phyloP scores from a whole-genome alignment of 2,797 vertebrate species.

The Chelmon rostratus region DNA sequence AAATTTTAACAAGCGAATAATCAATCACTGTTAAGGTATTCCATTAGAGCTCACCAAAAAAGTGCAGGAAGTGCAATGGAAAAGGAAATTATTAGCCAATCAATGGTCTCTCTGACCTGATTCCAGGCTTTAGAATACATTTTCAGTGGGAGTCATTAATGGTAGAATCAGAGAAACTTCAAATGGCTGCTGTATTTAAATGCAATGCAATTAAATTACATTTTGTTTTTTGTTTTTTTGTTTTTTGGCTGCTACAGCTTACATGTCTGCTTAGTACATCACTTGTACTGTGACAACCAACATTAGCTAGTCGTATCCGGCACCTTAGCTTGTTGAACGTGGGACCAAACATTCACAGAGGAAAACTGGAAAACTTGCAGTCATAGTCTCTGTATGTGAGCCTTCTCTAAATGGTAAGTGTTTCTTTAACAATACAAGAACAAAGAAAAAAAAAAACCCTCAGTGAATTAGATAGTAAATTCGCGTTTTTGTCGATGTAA shows the following conservation, averaged over 20 bases:
- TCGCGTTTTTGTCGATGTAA: no score
- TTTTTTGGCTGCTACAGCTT: background rate
- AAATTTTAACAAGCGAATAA: slow-evolving; percentile 37
- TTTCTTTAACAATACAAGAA: no score
- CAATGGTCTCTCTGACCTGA: slow-evolving; percentile 7
- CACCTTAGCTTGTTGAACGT: background rate
- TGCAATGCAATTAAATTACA: background rate
- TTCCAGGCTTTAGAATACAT: background rate
- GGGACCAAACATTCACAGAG: background rate
- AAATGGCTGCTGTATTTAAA: background rate
- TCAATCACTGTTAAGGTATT: slow-evolving; percentile 38
- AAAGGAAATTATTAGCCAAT: slow-evolving; percentile 10
- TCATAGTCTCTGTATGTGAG: no score
- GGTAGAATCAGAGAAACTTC: background rate
- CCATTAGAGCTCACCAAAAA: background rate
- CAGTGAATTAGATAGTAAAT: no score
- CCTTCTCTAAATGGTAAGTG: no score
- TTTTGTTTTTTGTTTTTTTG: no score
- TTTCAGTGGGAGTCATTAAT: slow-evolving; percentile 7
- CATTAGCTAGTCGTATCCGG: no score
- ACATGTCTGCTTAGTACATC: background rate
- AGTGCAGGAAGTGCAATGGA: slow-evolving; percentile 1
- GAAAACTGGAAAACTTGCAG: no score
- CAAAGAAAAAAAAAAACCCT: no score
- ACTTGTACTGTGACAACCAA: background rate